Percentiles rank a stretch among this genome's conserved stretches.
Evolutionary conservation across 2,888 invertebrate genomes (phyloP).

Genomic region (Ornithoptera alexandrae): DNA sequence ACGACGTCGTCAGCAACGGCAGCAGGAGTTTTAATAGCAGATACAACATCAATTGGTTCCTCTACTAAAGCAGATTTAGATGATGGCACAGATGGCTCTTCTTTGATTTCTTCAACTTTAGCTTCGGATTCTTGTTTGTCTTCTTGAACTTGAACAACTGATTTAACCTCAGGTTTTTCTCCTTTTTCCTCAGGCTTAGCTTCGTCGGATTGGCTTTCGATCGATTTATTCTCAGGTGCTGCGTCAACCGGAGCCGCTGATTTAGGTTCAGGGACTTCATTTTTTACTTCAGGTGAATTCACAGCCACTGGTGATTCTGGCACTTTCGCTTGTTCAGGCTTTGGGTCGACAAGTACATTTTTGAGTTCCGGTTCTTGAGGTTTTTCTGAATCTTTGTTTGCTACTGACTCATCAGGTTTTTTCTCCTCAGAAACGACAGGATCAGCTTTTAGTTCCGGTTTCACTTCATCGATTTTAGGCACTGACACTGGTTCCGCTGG

Average conservation of each 20-base stretch:
- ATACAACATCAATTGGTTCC: conserved; percentile 56
- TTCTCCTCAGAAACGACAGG: conserved; percentile 39
- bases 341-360: conserved; percentile 33
- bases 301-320: conserved; percentile 44
- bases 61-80: conserved; percentile 51
- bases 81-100: conserved; percentile 36
- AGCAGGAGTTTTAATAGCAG: conserved; percentile 53
- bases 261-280: conserved; percentile 47
- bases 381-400: conserved; percentile 41
- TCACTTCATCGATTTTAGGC: conserved; percentile 43
- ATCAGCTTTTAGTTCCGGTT: conserved; percentile 43
- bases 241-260: conserved; percentile 36
- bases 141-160: conserved; percentile 42
- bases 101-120: conserved; percentile 53
- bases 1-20: conserved; percentile 61
- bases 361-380: conserved; percentile 40
- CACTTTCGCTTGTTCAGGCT: conserved; percentile 33
- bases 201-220: conserved; percentile 35
- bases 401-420: conserved; percentile 41
- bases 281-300: conserved; percentile 39
- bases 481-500: conserved; percentile 54
- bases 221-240: conserved; percentile 39
- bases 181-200: conserved; percentile 47
- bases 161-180: conserved; percentile 40
- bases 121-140: conserved; percentile 45